Conservation (phyloP, 2,888 invertebrate species). For the Pyrocoelia pectoralis region DNA sequence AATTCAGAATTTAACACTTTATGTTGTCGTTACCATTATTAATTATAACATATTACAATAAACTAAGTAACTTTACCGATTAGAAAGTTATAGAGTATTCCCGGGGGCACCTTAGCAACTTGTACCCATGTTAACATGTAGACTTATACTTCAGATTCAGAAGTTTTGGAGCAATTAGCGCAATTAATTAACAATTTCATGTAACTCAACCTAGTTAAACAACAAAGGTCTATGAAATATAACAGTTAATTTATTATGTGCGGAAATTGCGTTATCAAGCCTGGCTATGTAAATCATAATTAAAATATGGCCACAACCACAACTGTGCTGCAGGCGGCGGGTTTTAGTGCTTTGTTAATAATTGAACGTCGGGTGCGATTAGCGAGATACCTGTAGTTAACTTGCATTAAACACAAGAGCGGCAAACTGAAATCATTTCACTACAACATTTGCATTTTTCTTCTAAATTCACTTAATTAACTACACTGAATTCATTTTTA, state of each 20-base stretch:
- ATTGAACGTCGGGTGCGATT: slow-evolving; percentile 59
- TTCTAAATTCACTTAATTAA: too few species aligned
- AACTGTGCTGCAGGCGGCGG: slow-evolving; percentile 49
- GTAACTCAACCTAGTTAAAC: slow-evolving; percentile 42
- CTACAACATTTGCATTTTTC: too few species aligned
- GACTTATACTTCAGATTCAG: slow-evolving; percentile 17
- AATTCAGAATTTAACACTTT: background rate
- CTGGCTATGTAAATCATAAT: slow-evolving; percentile 57
- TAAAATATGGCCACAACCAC: slow-evolving; percentile 56
- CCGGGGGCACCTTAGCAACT: background rate
- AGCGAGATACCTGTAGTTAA: slow-evolving; percentile 53
- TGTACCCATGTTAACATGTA: slow-evolving; percentile 16
- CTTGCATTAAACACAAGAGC: slow-evolving; percentile 42
- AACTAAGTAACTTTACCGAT: background rate
- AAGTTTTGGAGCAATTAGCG: slow-evolving; percentile 40
- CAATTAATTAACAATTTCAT: slow-evolving; percentile 50
- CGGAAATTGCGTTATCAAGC: slow-evolving; percentile 54
- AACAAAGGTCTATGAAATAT: slow-evolving; percentile 42
- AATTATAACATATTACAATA: background rate
- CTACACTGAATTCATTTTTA: too few species aligned
- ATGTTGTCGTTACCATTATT: background rate
- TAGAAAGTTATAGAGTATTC: slow-evolving; percentile 3
- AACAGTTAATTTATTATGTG: slow-evolving; percentile 55
- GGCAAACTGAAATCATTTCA: slow-evolving; percentile 43
- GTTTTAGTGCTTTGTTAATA: slow-evolving; percentile 57